phyloP scores from a whole-genome alignment of 2,113 vertebrate species.

The Prinia subflava region DNA sequence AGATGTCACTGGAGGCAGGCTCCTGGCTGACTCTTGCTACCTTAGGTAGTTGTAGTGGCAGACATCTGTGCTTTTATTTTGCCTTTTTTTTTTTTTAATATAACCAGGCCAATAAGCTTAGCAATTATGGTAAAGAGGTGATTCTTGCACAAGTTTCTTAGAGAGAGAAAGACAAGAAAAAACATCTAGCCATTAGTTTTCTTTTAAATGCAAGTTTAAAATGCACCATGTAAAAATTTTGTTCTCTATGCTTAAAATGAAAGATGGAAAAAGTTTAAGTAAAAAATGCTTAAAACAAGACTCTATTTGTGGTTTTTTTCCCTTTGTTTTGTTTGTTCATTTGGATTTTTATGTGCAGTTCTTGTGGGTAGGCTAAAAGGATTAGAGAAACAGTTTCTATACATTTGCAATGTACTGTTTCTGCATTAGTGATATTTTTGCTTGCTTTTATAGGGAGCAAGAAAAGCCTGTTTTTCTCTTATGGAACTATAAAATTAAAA shows the following conservation, averaged over 20 bases:
- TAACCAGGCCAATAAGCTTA: neutral
- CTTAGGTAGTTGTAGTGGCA: neutral
- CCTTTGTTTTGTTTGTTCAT: too few relatives aligned
- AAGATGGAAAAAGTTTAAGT: neutral
- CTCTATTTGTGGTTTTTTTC: neutral
- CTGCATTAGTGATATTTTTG: neutral
- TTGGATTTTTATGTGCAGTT: neutral
- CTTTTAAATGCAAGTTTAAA: neutral
- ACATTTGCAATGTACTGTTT: neutral
- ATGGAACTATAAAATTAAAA: neutral
- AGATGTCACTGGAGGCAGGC: neutral
- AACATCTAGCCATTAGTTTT: fast-evolving
- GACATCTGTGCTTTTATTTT: neutral
- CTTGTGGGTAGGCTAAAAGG: neutral
- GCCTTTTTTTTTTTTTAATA: neutral
- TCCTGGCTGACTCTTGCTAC: neutral
- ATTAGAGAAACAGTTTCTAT: neutral
- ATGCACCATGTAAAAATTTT: neutral
- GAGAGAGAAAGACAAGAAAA: neutral
- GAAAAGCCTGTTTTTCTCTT: neutral
- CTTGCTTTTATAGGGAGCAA: neutral
- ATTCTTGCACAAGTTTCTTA: neutral
- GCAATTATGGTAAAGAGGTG: neutral
- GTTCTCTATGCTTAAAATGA: neutral
- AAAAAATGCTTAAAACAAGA: neutral